Conservation (phyloP, 2,888 invertebrate species). For the Anodontia alba region DNA sequence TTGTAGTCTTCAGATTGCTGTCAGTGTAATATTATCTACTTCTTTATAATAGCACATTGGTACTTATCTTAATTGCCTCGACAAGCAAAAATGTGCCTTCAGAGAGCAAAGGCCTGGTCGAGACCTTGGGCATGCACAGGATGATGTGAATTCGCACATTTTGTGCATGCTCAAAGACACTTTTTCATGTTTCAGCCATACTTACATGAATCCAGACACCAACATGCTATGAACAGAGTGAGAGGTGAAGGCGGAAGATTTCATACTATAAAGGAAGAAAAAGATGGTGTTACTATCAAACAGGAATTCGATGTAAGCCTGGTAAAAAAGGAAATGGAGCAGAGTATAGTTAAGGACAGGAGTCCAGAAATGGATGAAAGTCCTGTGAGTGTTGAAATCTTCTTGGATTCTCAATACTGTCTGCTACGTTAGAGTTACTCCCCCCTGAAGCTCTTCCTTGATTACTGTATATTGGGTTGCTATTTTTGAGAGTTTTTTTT, state of each 20-base stretch:
- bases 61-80: too few species aligned
- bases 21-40: too few species aligned
- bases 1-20: too few species aligned
- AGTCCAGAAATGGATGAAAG: slow-evolving; percentile 11
- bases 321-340: background rate
- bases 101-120: too few species aligned
- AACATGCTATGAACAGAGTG: slow-evolving; percentile 98
- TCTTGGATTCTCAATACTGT: background rate
- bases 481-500: too few species aligned
- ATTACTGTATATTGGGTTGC: too few species aligned
- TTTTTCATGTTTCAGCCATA: slow-evolving; percentile 98
- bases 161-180: too few species aligned
- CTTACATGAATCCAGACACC: slow-evolving; percentile 98
- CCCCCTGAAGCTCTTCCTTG: background rate
- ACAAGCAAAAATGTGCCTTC: too few species aligned
- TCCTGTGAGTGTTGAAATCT: slow-evolving; percentile 19
- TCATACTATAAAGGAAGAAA: slow-evolving; percentile 78
- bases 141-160: too few species aligned
- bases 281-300: slow-evolving; percentile 59
- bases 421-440: background rate
- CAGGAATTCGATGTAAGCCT: slow-evolving; percentile 57
- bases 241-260: slow-evolving; percentile 98
- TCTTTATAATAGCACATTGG: too few species aligned
- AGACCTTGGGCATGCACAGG: too few species aligned
- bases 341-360: slow-evolving; percentile 10